phyloP scores from a whole-genome alignment of 2,113 vertebrate genomes.

The Hemiscyllium ocellatum region DNA sequence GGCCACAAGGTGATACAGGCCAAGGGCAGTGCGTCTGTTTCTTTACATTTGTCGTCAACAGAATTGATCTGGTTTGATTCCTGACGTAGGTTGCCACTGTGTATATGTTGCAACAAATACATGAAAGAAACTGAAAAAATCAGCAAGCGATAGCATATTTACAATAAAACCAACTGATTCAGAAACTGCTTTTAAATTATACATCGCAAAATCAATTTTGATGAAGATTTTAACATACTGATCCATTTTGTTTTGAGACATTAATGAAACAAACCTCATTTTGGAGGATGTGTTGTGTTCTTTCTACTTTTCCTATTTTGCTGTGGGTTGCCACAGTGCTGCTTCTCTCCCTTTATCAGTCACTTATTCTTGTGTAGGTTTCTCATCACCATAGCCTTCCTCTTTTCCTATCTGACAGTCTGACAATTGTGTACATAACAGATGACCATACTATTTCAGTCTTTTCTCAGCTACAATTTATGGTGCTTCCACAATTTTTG shows the following conservation, averaged over 20 bases:
- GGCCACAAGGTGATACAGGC: not conserved
- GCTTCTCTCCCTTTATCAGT: not conserved
- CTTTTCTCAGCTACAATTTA: not conserved
- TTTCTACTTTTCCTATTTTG: too few relatives aligned
- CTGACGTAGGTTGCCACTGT: not conserved
- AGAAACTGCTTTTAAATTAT: not conserved
- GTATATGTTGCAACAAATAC: not conserved
- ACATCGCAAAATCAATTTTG: not conserved
- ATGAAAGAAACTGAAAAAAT: not conserved
- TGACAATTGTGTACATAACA: not conserved
- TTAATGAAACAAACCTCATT: not conserved
- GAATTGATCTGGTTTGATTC: not conserved
- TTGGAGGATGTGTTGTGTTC: not conserved
- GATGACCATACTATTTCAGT: too few relatives aligned
- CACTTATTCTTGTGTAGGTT: not conserved
- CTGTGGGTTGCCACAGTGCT: too few relatives aligned
- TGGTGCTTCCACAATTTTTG: not conserved
- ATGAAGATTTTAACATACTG: not conserved
- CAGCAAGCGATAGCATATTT: not conserved
- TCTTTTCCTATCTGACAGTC: not conserved
- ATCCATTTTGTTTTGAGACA: not conserved
- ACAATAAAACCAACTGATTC: not conserved
- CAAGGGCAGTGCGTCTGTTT: not conserved
- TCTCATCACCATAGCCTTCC: not conserved
- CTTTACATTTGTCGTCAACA: constrained; percentile 5